Evolutionary conservation across 2,797 vertebrate genomes (phyloP).

Genomic region (Lemur catta): DNA sequence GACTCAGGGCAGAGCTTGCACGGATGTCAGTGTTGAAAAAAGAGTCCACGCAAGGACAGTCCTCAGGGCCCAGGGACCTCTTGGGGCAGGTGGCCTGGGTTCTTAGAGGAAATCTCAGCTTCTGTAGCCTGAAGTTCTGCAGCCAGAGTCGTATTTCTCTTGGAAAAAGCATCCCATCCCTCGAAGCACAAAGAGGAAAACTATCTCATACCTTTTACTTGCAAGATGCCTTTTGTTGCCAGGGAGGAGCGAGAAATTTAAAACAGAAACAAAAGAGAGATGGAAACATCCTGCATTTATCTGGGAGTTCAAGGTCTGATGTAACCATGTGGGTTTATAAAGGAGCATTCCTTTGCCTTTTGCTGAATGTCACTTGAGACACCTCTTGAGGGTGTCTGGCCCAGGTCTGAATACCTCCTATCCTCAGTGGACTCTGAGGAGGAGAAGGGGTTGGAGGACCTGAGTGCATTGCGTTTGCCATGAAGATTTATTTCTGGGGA

Average conservation of each 20-base stretch:
- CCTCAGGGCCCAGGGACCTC: neutral
- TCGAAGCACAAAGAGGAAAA: neutral
- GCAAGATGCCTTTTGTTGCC: neutral
- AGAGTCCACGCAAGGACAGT: neutral
- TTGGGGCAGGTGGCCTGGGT: accelerated
- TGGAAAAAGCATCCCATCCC: neutral
- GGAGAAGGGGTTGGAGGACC: neutral
- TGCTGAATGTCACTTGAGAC: neutral
- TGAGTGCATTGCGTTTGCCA: neutral
- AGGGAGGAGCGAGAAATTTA: too few relatives aligned
- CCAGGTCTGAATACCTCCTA: neutral
- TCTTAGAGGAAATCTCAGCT: neutral
- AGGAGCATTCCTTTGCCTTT: neutral
- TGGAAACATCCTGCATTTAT: neutral
- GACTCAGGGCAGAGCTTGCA: neutral
- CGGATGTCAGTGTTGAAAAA: neutral
- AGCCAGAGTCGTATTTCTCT: neutral
- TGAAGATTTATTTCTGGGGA: neutral
- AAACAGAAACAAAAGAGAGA: neutral
- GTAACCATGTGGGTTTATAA: neutral
- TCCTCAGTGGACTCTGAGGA: neutral
- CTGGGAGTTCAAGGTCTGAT: neutral
- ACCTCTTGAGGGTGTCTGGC: neutral
- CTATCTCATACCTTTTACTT: neutral
- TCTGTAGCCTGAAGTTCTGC: neutral